phyloP scores from a whole-genome alignment of 2,113 vertebrate genomes.

The Illadopsis cleaveri region DNA sequence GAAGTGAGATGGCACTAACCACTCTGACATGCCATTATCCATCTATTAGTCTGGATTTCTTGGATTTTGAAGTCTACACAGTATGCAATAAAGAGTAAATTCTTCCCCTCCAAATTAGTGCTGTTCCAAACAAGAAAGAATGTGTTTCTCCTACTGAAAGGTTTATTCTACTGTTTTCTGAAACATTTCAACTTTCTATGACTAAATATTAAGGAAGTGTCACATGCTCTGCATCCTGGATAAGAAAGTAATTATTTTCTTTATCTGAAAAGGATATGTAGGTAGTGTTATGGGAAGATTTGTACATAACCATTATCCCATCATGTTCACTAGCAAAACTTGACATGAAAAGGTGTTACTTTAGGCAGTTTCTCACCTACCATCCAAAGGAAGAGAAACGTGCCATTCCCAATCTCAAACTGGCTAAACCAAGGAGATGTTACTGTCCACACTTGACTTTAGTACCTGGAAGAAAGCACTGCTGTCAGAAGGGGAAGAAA shows the following conservation, averaged over 20 bases:
- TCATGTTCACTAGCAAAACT: neutral
- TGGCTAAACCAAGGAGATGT: neutral
- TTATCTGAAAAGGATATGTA: neutral
- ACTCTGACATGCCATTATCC: fast-evolving
- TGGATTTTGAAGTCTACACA: neutral
- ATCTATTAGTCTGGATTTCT: neutral
- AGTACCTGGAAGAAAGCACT: neutral
- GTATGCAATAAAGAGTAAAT: neutral
- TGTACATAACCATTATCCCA: neutral
- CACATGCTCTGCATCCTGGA: neutral
- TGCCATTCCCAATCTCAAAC: neutral
- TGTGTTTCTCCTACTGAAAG: neutral
- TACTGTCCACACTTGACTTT: neutral
- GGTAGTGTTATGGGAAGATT: neutral
- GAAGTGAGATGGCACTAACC: neutral
- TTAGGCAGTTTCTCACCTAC: neutral
- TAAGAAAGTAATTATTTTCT: neutral
- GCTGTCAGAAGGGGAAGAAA: neutral
- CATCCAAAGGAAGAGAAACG: neutral
- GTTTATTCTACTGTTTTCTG: neutral
- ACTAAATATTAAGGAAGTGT: neutral
- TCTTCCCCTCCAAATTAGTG: fast-evolving
- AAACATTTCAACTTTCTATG: neutral
- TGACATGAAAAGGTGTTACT: neutral
- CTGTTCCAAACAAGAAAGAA: neutral